Conservation (phyloP, 2,888 invertebrate genomes). For the Amiota mariae region DNA sequence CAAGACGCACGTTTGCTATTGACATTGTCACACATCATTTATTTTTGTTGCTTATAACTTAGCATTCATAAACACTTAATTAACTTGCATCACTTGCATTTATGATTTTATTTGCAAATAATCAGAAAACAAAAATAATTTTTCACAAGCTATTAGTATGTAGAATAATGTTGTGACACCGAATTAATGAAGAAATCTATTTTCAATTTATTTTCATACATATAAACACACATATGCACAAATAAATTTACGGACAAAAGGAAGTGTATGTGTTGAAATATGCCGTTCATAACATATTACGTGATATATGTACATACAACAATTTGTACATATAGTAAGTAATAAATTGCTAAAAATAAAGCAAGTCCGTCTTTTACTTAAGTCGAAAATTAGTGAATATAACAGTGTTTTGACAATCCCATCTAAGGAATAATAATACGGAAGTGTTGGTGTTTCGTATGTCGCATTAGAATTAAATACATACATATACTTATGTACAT, state of each 20-base stretch:
- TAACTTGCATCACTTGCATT: constrained; percentile 1
- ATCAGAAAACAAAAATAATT: neutral
- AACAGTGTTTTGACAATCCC: constrained; percentile 2
- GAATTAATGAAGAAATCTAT: too few relatives aligned
- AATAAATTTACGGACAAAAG: too few relatives aligned
- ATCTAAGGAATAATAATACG: neutral
- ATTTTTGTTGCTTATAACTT: constrained; percentile 44
- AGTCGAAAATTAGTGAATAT: constrained; percentile 1
- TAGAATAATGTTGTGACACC: too few relatives aligned
- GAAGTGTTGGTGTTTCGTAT: too few relatives aligned
- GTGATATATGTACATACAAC: too few relatives aligned
- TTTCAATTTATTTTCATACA: too few relatives aligned
- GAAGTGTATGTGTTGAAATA: too few relatives aligned
- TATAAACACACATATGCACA: too few relatives aligned
- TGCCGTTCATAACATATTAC: too few relatives aligned
- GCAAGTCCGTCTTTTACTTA: constrained; percentile 1
- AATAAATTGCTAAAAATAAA: constrained; percentile 45
- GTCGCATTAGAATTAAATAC: too few relatives aligned
- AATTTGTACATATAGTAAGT: neutral
- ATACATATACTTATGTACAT: neutral
- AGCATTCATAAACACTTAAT: constrained; percentile 44
- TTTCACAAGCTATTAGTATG: too few relatives aligned
- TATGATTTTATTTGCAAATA: constrained; percentile 2
- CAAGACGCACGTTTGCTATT: constrained; percentile 51
- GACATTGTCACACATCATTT: constrained; percentile 49